These are phyloP conservation scores for Columba janthina DNA, from an alignment of 2,113 vertebrate genomes.

Conservation along the genomic window DNA sequence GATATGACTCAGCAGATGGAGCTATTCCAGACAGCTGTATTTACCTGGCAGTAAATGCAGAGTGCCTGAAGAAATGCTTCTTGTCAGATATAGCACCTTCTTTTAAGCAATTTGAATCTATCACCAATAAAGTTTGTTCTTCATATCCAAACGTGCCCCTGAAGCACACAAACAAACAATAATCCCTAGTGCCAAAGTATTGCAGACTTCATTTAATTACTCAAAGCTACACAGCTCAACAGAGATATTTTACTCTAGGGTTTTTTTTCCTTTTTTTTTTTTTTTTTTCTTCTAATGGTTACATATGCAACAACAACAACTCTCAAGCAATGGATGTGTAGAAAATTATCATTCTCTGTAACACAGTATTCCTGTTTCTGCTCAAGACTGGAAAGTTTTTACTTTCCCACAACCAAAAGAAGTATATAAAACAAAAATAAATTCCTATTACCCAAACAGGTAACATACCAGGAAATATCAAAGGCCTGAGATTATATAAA, in stretches of 20 bases:
- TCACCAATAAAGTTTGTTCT: background rate
- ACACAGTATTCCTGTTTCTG: background rate
- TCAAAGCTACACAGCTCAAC: background rate
- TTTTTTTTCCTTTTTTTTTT: background rate
- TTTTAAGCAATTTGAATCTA: background rate
- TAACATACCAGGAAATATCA: background rate
- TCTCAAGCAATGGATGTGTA: background rate
- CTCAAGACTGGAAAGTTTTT: background rate
- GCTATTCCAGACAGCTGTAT: background rate
- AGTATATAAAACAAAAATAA: background rate
- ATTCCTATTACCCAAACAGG: background rate
- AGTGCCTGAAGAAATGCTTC: background rate
- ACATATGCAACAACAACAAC: background rate
- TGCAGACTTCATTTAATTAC: constrained; percentile 22
- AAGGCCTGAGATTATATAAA: background rate
- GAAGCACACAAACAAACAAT: constrained; percentile 8
- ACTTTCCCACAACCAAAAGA: background rate
- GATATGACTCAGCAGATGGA: constrained; percentile 10
- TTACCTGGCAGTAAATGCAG: background rate
- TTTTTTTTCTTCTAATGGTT: background rate
- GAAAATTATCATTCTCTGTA: background rate
- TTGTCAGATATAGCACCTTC: background rate
- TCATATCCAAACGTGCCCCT: background rate
- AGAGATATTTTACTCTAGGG: background rate
- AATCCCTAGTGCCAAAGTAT: background rate